Evolutionary conservation across 1,140 invertebrate species (phyloP), one percentile per base, ranked within the genome.

Genomic region (Lutraria rhynchaena): DNA sequence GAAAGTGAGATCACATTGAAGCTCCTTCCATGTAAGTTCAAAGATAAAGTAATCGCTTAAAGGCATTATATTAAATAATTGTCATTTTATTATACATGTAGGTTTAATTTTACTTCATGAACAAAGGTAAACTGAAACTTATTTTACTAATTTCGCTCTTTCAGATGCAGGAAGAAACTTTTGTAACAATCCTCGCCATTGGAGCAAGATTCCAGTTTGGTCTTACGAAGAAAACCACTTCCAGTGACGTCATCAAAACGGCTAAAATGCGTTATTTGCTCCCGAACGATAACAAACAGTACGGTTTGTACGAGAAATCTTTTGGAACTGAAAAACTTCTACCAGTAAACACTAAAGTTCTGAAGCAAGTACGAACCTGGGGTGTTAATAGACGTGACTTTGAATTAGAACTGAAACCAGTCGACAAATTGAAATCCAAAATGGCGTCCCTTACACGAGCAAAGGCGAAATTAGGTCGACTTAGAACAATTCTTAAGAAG

Each of bases 171-270:
- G 33, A 44, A 65, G 4, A 41, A 37, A 44, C 15, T 22, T 4
- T 24, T 22, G n/a, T 65, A 24, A 65, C 35, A 15, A 22, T 65
- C 3, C 11, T 46, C 2, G 24, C 44, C 35, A 44, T 11, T 27
- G 61, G 61, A 65, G 22, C 19, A 44, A 22, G 9, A 2, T 44
- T 46, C 35, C 5, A 37, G 15, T 44, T 4, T 29, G 27, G 11
- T 27, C 35, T 65, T n/a, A n/a, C 61, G 44, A 65, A 46, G 61
- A 65, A n/a, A 13, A 65, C 61, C 41, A 65, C 61, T 41, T 65
- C 33, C 27, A 24, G 44, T 65, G 61, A 65, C 61, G 37, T 65
- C 37, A 65, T 65, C 61, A 65, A 44, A 65, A 65, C 44, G 61
- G 37, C 37, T 1, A 44, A 17, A 11, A 41, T 13, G 24, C 27